Percentiles rank a stretch among this genome's conserved stretches.
Conservation (phyloP, 2,113 vertebrate genomes). For the Pelobates fuscus region DNA sequence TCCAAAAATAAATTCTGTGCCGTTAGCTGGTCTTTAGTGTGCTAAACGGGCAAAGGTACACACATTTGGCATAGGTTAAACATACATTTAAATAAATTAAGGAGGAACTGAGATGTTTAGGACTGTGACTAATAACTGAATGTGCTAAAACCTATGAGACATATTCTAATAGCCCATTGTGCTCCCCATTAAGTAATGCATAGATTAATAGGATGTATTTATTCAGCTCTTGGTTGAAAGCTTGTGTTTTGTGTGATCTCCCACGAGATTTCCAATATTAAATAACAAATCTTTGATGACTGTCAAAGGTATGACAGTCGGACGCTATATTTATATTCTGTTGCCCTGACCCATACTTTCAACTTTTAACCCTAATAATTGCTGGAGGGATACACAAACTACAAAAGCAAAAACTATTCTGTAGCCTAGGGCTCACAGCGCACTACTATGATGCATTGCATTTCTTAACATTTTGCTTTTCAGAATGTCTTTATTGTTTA, state of each 20-base stretch:
- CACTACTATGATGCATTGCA: background rate
- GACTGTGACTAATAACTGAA: background rate
- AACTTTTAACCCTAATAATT: background rate
- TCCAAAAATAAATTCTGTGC: too few relatives aligned
- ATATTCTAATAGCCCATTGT: background rate
- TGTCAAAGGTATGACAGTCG: background rate
- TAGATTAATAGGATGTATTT: background rate
- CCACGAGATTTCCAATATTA: background rate
- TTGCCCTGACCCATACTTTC: background rate
- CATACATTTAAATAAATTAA: background rate
- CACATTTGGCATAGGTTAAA: background rate
- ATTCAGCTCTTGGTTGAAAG: background rate
- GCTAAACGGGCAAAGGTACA: too few relatives aligned
- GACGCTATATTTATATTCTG: background rate
- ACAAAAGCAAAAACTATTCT: background rate
- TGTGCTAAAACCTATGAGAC: background rate
- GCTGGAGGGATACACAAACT: background rate
- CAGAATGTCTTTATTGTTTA: background rate
- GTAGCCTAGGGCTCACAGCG: background rate
- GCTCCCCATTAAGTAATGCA: background rate
- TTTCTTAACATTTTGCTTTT: background rate
- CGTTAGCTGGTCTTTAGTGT: too few relatives aligned
- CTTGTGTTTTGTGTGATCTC: background rate
- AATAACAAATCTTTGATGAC: slow-evolving; percentile 1
- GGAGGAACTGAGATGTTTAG: background rate